A percentile compares a stretch with the other conserved stretches of the same genome.
Conservation (phyloP, 2,113 vertebrate genomes). For the Melanotaenia duboulayi region DNA sequence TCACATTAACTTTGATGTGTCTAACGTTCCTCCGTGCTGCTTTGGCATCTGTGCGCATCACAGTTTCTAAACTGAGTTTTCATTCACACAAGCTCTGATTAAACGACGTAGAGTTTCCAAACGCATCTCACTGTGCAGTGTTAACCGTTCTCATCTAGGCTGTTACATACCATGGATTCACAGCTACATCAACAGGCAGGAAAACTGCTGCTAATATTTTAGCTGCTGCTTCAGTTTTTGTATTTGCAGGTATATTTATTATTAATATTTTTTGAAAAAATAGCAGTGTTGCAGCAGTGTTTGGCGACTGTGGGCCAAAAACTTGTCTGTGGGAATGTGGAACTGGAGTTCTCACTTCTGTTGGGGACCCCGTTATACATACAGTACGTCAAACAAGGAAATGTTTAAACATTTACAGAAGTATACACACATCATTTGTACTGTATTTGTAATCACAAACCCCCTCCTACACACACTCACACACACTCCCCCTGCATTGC, state of each 20-base stretch:
- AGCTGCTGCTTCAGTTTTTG: not conserved
- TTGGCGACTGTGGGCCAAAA: not conserved
- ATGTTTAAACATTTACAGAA: constrained; percentile 28
- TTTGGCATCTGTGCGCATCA: not conserved
- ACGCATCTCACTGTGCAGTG: not conserved
- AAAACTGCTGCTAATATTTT: not conserved
- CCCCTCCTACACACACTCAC: not conserved
- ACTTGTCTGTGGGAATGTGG: not conserved
- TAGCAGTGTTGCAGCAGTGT: not conserved
- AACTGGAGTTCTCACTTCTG: not conserved
- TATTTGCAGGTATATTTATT: not conserved
- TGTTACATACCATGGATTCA: not conserved
- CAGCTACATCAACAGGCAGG: not conserved
- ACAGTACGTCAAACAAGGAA: constrained; percentile 7
- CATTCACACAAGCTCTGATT: constrained; percentile 44
- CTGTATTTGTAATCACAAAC: no score
- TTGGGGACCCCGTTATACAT: not conserved
- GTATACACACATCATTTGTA: not conserved
- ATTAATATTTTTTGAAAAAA: no score
- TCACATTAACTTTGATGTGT: constrained; percentile 66
- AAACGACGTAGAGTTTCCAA: constrained; percentile 33
- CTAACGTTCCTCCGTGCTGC: constrained; percentile 54
- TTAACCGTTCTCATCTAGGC: constrained; percentile 6
- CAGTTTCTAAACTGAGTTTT: constrained; percentile 49
- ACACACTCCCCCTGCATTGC: constrained; percentile 36